phyloP scores from a whole-genome alignment of 1,140 invertebrate species.

The Medauroidea extradentata region DNA sequence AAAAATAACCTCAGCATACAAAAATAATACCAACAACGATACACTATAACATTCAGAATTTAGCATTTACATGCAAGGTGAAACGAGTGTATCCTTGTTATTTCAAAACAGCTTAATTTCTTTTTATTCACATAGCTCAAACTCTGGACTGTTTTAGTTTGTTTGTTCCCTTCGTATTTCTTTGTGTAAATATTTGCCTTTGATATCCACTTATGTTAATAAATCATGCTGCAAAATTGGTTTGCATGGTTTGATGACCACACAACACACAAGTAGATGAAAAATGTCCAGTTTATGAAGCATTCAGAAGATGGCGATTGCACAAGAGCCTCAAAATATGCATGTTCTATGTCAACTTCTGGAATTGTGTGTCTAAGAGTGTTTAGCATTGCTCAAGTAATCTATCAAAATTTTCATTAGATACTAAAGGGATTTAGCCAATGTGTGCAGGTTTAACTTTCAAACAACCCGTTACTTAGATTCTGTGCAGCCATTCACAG shows the following conservation, averaged over 20 bases:
- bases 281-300: not conserved
- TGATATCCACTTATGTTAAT: not conserved
- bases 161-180: no score
- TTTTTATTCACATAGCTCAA: not conserved
- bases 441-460: not conserved
- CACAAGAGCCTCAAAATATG: not conserved
- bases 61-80: slow-evolving; percentile 13
- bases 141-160: not conserved
- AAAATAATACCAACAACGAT: slow-evolving; percentile 8
- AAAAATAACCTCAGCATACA: slow-evolving; percentile 11
- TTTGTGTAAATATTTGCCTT: not conserved
- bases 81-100: not conserved
- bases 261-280: no score
- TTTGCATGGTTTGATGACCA: no score
- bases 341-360: not conserved
- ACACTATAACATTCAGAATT: slow-evolving; percentile 10
- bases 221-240: no score
- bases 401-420: not conserved
- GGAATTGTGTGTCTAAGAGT: not conserved
- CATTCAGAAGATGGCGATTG: not conserved
- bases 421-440: not conserved
- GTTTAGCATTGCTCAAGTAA: slow-evolving; percentile 5
- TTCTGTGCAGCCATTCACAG: slow-evolving; percentile 49
- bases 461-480: slow-evolving; percentile 23
- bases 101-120: not conserved